A percentile compares a stretch with the other conserved stretches of the same genome.
These are phyloP conservation scores for Aleiodes testaceus DNA, from an alignment of 2,888 invertebrate species.

Conservation along the genomic window DNA sequence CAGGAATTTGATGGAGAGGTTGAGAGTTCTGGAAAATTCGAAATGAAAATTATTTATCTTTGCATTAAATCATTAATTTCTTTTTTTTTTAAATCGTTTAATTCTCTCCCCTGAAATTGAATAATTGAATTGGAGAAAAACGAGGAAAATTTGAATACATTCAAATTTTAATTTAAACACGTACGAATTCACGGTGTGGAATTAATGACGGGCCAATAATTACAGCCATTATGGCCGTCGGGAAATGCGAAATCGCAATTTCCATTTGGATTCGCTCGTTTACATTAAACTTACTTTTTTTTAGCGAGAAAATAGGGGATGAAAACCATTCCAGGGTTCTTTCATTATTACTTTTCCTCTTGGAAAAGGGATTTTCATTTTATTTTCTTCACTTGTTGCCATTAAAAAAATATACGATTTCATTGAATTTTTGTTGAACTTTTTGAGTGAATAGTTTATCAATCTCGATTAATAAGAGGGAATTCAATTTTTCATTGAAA, in stretches of 20 bases:
- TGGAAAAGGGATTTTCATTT: neutral
- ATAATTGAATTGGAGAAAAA: no score
- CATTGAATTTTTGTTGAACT: neutral
- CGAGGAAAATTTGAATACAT: no score
- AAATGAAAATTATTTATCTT: neutral
- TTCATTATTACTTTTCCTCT: slow-evolving; percentile 2
- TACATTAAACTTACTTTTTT: neutral
- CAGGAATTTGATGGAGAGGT: neutral
- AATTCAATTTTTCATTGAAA: no score
- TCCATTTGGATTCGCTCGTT: slow-evolving; percentile 6
- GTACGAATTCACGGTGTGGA: no score
- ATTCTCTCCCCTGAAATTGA: no score
- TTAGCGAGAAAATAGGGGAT: neutral
- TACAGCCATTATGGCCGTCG: neutral
- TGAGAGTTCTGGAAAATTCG: neutral
- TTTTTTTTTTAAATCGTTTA: no score
- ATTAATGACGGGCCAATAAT: neutral
- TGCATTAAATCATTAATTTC: no score
- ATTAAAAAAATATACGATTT: neutral
- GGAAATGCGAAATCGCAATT: slow-evolving; percentile 5
- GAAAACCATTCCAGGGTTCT: no score
- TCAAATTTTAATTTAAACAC: no score
- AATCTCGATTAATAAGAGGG: no score
- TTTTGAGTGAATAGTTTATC: no score
- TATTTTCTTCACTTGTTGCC: neutral